These are phyloP conservation scores for Erpobdella octoculata DNA, from an alignment of 2,888 invertebrate genomes.

Conservation along the genomic window DNA sequence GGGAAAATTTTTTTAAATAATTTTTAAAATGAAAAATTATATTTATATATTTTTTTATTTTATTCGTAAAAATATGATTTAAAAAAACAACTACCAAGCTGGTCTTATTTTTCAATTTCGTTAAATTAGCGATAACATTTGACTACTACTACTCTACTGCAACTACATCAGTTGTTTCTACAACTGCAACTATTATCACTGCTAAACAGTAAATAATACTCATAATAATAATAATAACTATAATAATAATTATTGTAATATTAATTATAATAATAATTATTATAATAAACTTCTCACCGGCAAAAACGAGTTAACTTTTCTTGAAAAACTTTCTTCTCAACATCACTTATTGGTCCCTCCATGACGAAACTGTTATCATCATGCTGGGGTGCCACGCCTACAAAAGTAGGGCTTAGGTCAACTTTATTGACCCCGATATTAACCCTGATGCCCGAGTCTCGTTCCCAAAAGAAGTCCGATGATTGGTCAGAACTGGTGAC, in stretches of 20 bases:
- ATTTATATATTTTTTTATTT: too few species aligned
- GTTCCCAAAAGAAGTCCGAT: constrained; percentile 18
- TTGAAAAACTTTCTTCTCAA: neutral
- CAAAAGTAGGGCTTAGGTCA: constrained; percentile 3
- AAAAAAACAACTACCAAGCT: too few species aligned
- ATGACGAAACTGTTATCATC: constrained; percentile 26
- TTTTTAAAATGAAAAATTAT: too few species aligned
- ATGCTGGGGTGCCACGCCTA: neutral
- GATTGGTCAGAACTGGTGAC: constrained; percentile 16
- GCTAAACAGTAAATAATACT: neutral
- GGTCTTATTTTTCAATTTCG: too few species aligned
- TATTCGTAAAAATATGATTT: too few species aligned
- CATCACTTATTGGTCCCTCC: neutral
- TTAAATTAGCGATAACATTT: too few species aligned
- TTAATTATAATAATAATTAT: neutral
- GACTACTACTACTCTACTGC: too few species aligned
- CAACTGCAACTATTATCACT: neutral
- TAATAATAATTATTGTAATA: neutral
- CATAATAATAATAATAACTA: neutral
- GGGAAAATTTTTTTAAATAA: too few species aligned
- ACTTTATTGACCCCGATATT: constrained; percentile 19
- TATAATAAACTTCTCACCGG: neutral
- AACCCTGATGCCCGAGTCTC: constrained; percentile 19
- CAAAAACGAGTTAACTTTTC: neutral
- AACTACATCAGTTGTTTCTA: too few species aligned